These are phyloP conservation scores for Campoplex nolae DNA, from an alignment of 2,888 invertebrate genomes.

Conservation along the genomic window DNA sequence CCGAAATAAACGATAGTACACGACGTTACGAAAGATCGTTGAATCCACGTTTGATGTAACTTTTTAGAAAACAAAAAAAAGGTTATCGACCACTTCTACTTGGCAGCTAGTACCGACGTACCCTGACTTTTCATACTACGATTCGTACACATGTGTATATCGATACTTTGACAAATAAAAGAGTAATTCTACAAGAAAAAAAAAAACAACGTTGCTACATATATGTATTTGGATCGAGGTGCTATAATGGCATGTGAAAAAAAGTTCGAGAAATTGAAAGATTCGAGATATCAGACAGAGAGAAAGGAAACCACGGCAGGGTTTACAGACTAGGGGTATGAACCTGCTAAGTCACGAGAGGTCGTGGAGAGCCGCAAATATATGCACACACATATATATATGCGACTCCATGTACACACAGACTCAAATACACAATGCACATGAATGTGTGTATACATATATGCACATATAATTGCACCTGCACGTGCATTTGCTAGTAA, in stretches of 20 bases:
- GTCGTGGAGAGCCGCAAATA: constrained; percentile 70
- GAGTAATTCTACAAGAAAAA: not conserved
- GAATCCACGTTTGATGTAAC: not conserved
- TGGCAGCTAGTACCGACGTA: not conserved
- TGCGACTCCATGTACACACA: constrained; percentile 27
- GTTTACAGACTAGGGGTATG: constrained; percentile 68
- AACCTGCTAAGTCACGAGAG: constrained; percentile 79
- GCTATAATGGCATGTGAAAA: constrained; percentile 69
- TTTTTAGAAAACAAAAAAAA: not conserved
- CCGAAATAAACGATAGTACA: not conserved
- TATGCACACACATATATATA: not conserved
- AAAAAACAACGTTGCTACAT: not conserved
- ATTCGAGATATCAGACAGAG: constrained; percentile 77
- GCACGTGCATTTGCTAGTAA: constrained; percentile 47
- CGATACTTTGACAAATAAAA: not conserved
- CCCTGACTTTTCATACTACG: not conserved
- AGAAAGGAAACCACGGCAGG: constrained; percentile 52
- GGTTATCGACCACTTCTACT: not conserved
- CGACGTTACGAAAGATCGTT: not conserved
- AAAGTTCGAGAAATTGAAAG: constrained; percentile 80
- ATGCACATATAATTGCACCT: not conserved
- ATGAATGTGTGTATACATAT: not conserved
- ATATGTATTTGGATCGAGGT: constrained; percentile 25
- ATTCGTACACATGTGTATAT: not conserved
- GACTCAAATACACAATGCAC: constrained; percentile 23